phyloP scores from a whole-genome alignment of 1,140 invertebrate species.

The Drosophila guanche region DNA sequence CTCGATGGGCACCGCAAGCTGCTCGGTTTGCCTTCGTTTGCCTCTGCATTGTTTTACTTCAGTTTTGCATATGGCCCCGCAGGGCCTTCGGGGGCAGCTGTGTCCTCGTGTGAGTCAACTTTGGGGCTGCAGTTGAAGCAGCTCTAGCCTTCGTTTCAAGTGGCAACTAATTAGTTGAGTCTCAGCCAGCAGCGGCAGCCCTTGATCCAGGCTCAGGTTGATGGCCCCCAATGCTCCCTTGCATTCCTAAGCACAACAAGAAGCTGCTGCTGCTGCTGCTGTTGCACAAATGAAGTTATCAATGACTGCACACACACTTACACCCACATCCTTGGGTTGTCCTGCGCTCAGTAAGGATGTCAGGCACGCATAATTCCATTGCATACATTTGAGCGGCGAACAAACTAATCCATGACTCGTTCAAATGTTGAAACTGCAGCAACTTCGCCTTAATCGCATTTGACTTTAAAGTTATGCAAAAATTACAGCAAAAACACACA shows the following conservation, averaged over 20 bases:
- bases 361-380: slow-evolving; percentile 53
- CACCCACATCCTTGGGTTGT: background rate
- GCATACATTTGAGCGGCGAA: slow-evolving; percentile 27
- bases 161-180: slow-evolving; percentile 40
- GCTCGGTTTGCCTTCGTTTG: background rate
- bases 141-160: background rate
- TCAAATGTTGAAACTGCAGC: slow-evolving; percentile 6
- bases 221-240: background rate
- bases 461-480: slow-evolving; percentile 53
- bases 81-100: slow-evolving; percentile 27
- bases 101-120: slow-evolving; percentile 32
- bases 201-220: slow-evolving; percentile 28
- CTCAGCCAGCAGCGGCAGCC: slow-evolving; percentile 10
- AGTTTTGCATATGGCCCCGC: slow-evolving; percentile 9
- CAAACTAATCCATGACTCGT: slow-evolving; percentile 30
- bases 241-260: too few relatives aligned
- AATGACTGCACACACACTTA: slow-evolving; percentile 14
- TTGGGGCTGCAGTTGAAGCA: background rate
- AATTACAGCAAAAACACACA: slow-evolving; percentile 52
- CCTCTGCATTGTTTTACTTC: slow-evolving; percentile 33
- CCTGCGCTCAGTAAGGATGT: slow-evolving; percentile 27
- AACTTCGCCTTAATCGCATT: slow-evolving; percentile 60
- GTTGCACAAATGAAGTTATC: slow-evolving; percentile 47
- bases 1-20: background rate
- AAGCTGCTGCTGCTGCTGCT: background rate